Conservation (phyloP, 2,113 vertebrate genomes). For the Leptosomus discolor region DNA sequence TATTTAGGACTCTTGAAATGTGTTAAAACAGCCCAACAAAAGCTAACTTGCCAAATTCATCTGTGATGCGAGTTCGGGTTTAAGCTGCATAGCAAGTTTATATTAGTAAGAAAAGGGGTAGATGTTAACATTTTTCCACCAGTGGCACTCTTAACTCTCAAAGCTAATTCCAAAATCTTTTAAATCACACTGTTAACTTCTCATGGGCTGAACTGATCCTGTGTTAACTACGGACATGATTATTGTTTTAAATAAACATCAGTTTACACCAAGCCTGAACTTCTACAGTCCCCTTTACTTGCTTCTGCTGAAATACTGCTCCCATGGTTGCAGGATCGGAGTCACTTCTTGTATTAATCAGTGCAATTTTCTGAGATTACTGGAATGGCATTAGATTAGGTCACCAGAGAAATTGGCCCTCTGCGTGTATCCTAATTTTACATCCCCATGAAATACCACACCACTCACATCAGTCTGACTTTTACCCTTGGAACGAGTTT, state of each 20-base stretch:
- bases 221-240: not conserved
- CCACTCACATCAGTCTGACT: slow-evolving; percentile 28
- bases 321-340: not conserved
- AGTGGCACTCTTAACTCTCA: not conserved
- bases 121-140: not conserved
- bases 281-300: not conserved
- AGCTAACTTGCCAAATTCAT: not conserved
- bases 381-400: slow-evolving; percentile 25
- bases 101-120: not conserved
- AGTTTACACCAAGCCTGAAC: not conserved
- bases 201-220: not conserved
- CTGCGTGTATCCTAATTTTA: not conserved
- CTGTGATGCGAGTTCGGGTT: not conserved
- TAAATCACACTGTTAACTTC: not conserved
- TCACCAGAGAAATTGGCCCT: not conserved
- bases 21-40: not conserved
- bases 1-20: not conserved
- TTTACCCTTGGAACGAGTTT: slow-evolving; percentile 7
- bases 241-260: not conserved
- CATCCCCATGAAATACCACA: slow-evolving; percentile 35
- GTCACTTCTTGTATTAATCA: not conserved
- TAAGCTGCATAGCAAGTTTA: not conserved
- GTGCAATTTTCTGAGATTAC: slow-evolving; percentile 25
- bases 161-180: not conserved
- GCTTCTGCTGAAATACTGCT: not conserved